Evolutionary conservation across 1,140 invertebrate genomes (phyloP).

Genomic region (Geopemphigus sp.): DNA sequence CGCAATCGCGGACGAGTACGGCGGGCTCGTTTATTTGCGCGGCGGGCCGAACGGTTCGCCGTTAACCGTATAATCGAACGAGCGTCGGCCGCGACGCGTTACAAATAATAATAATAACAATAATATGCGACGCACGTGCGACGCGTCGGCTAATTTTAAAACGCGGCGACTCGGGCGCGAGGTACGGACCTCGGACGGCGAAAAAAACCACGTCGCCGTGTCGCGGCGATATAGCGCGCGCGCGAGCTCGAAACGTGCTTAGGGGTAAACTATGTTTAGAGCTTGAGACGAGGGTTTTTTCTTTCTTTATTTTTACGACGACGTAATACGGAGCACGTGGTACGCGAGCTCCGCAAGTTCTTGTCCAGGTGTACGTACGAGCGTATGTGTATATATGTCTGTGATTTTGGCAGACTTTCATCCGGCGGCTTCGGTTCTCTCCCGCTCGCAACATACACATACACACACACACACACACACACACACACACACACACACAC

Average conservation of each 20-base stretch:
- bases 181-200: not conserved
- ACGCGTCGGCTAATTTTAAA: constrained; percentile 27
- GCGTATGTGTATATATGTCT: no score
- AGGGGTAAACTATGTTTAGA: constrained; percentile 26
- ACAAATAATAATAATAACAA: no score
- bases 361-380: constrained; percentile 2
- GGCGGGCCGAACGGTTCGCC: no score
- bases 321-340: constrained; percentile 8
- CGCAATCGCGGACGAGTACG: no score
- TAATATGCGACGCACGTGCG: not conserved
- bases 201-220: not conserved
- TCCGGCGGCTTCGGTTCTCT: not conserved
- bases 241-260: no score
- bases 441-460: not conserved
- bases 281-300: not conserved
- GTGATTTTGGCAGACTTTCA: constrained; percentile 38
- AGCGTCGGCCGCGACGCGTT: no score
- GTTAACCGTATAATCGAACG: constrained; percentile 20
- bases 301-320: not conserved
- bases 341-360: not conserved
- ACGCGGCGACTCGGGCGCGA: not conserved
- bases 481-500: not conserved
- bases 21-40: no score
- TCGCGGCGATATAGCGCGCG: no score
- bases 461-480: not conserved